Base-by-base conservation (phyloP, 2,888 invertebrate genomes). In the Agrotis segetum region DNA sequence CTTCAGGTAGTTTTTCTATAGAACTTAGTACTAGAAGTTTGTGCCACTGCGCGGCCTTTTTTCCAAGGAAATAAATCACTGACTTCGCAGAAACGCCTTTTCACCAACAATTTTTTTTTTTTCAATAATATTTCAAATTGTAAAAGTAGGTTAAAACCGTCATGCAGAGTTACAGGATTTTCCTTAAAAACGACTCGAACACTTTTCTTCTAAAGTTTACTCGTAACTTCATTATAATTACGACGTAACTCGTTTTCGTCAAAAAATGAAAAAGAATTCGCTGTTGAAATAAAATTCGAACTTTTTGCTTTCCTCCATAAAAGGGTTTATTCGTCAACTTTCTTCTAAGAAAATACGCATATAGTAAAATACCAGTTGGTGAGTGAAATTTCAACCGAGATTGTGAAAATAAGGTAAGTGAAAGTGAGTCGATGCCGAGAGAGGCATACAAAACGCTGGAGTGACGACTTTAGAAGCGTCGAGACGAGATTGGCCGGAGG, bases 51-150 rank as follows among this genome's bases (percentile, higher is more conserved):
- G 44, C 34, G 14, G 46, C 21, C 21, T 53, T 50, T 55, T 50
- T 50, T 63, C 16, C 17, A 24, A 19, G 24, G 29, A 67, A 77
- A 74, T 67, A 61, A 74, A 78, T 64, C 74, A 73, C 73, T 63
- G 24, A 62, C 49, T 62, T 53, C n/a, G 7, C 17, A 7, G 53
- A 59, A 73, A 56, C 46, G 40, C 40, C 40, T 40, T 50, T 68
- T 34, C 59, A 55, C 16, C 17, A n/a, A 4, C 21, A 6, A 24
- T 24, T 24, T 47, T 16, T 34, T 49, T 49, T 64, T 46, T 19
- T 65, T 49, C 5, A 44, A 47, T 40, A 44, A 52, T n/a, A 24
- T 62, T 60, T 44, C 40, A 50, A 67, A 61, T 58, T 29, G n/a
- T 46, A 50, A 62, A 40, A 53, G 11, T 46, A 59, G n/a, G 21